Evolutionary conservation across 2,113 vertebrate genomes (phyloP).

Genomic region (Solenodon paradoxus): DNA sequence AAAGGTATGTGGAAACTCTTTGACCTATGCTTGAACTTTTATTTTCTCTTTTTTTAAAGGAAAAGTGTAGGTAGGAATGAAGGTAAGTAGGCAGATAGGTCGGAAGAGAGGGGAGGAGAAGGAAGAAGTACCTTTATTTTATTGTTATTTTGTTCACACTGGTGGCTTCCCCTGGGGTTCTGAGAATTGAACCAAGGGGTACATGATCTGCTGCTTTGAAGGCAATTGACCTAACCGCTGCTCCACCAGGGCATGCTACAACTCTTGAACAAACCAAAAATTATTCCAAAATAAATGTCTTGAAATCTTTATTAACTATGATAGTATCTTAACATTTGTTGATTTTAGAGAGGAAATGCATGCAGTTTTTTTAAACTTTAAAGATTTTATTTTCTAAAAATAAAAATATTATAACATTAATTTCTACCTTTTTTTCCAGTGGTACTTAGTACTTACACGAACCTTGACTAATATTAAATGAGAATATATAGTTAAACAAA

Average conservation of each 20-base stretch:
- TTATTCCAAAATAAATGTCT: conserved; percentile 21
- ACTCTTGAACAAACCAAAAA: background rate
- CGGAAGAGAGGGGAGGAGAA: too few species aligned
- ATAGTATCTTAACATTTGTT: background rate
- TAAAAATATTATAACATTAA: background rate
- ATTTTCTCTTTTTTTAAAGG: too few species aligned
- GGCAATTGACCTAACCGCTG: too few species aligned
- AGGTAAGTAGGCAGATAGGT: too few species aligned
- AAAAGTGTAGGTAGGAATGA: too few species aligned
- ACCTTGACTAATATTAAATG: conserved; percentile 22
- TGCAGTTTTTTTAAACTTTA: background rate
- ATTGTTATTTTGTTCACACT: too few species aligned
- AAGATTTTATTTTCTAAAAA: background rate
- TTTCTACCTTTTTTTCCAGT: background rate
- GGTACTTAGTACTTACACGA: background rate
- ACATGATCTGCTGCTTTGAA: too few species aligned
- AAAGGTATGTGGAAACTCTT: background rate
- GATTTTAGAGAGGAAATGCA: background rate
- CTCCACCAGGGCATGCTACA: too few species aligned
- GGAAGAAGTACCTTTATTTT: too few species aligned
- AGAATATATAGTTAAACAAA: conserved; percentile 46
- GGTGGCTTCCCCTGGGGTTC: too few species aligned
- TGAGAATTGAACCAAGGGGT: too few species aligned
- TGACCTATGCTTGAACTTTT: too few species aligned
- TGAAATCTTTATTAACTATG: background rate